These are phyloP conservation scores for Mythimna pallens DNA, from an alignment of 2,888 invertebrate genomes.

Conservation along the genomic window DNA sequence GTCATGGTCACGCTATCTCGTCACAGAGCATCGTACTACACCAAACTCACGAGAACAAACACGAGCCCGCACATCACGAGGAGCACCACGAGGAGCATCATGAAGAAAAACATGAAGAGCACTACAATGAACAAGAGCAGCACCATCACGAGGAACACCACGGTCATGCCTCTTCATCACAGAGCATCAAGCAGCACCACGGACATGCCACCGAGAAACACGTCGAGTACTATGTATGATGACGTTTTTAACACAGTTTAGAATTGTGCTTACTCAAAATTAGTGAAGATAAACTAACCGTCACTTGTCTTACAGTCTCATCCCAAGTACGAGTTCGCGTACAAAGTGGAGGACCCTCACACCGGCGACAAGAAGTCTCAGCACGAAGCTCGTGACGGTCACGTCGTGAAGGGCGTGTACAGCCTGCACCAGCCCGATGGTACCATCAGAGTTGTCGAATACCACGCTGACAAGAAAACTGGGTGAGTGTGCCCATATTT, in stretches of 20 bases:
- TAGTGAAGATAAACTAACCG: not conserved
- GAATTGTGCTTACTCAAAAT: not conserved
- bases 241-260: not conserved
- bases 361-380: conserved; percentile 88
- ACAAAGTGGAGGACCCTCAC: conserved; percentile 86
- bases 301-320: conserved; percentile 68
- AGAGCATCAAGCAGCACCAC: conserved; percentile 66
- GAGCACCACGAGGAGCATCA: conserved; percentile 24
- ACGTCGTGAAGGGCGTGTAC: conserved; percentile 90
- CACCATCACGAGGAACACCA: conserved; percentile 8
- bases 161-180: conserved; percentile 53
- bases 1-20: conserved; percentile 60
- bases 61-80: conserved; percentile 38
- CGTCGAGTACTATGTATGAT: conserved; percentile 67
- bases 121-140: conserved; percentile 20
- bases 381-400: conserved; percentile 87
- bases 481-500: conserved; percentile 8
- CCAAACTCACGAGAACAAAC: conserved; percentile 56
- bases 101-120: conserved; percentile 13
- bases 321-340: conserved; percentile 86
- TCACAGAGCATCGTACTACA: conserved; percentile 74
- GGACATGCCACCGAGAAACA: conserved; percentile 59
- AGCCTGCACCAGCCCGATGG: conserved; percentile 84
- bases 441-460: conserved; percentile 84
- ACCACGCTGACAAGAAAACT: conserved; percentile 82